Percentiles rank a stretch among this genome's conserved stretches.
Conservation (phyloP, 1,140 invertebrate species). For the Eupristina koningsbergeri region DNA sequence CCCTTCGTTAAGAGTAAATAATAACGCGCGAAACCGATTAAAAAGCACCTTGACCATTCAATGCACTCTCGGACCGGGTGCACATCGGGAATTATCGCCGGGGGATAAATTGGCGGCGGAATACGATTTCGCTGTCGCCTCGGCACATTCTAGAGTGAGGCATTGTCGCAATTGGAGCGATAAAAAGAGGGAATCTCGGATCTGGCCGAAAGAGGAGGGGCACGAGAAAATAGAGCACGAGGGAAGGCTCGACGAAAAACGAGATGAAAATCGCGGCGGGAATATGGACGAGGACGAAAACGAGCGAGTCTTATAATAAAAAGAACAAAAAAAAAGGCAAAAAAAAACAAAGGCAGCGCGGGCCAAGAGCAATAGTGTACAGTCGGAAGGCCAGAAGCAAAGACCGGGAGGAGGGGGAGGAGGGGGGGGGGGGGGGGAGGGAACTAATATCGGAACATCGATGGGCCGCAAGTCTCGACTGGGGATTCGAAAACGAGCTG, state of each 20-base stretch:
- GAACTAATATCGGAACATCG: constrained; percentile 73
- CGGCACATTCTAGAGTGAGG: too few species aligned
- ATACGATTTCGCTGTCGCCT: constrained; percentile 29
- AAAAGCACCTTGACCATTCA: not conserved
- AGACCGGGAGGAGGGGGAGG: constrained; percentile 12
- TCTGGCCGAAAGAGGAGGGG: not conserved
- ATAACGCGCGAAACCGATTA: not conserved
- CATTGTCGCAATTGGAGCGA: not conserved
- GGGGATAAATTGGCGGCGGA: constrained; percentile 43
- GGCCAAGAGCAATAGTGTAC: not conserved
- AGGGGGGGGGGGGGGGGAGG: constrained; percentile 46
- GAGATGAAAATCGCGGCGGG: constrained; percentile 49
- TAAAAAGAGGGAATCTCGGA: constrained; percentile 20
- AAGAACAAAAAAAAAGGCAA: too few species aligned
- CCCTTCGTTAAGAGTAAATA: not conserved
- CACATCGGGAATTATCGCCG: constrained; percentile 19
- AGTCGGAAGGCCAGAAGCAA: constrained; percentile 43
- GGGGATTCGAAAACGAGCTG: constrained; percentile 66
- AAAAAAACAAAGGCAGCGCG: constrained; percentile 50
- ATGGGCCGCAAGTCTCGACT: constrained; percentile 64
- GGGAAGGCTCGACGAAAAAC: constrained; percentile 25
- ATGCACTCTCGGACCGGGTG: not conserved
- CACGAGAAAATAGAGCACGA: constrained; percentile 37
- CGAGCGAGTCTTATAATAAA: constrained; percentile 52
- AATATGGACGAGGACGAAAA: constrained; percentile 49